phyloP scores from a whole-genome alignment of 2,113 vertebrate species.

The Cyanistes caeruleus region DNA sequence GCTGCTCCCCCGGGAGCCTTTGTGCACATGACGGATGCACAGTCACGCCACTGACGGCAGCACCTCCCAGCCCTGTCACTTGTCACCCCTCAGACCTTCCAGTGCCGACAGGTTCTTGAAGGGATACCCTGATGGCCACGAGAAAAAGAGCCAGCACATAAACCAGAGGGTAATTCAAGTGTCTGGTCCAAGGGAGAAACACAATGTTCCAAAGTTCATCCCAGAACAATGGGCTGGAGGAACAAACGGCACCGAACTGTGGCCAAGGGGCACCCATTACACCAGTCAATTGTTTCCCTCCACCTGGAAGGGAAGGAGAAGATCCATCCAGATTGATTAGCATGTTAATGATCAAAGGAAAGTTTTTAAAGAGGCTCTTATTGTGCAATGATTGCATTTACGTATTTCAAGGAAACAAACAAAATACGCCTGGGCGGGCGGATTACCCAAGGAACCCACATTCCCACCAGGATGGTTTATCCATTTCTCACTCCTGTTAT shows the following conservation, averaged over 20 bases:
- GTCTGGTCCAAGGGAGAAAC: slow-evolving; percentile 43
- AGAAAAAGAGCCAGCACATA: not conserved
- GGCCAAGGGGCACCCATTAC: slow-evolving; percentile 44
- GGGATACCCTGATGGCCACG: not conserved
- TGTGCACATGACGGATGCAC: not conserved
- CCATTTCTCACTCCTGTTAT: not conserved
- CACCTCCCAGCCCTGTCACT: not conserved
- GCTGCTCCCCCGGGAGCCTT: not conserved
- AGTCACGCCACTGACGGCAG: not conserved
- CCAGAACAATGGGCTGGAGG: slow-evolving; percentile 52
- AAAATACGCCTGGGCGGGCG: not conserved
- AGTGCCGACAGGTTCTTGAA: not conserved
- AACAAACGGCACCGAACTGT: not conserved
- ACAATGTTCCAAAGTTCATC: slow-evolving; percentile 57
- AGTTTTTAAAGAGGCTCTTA: not conserved
- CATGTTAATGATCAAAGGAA: slow-evolving; percentile 45
- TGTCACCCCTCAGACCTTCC: not conserved
- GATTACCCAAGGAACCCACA: not conserved
- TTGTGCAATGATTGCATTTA: slow-evolving; percentile 57
- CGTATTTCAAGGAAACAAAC: slow-evolving; percentile 40
- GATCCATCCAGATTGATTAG: slow-evolving; percentile 56
- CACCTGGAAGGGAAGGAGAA: slow-evolving; percentile 62
- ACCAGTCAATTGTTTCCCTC: slow-evolving; percentile 51
- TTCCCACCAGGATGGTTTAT: not conserved
- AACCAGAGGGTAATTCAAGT: not conserved